These are phyloP conservation scores for Platanista minor DNA, from an alignment of 2,113 vertebrate genomes.

Conservation along the genomic window DNA sequence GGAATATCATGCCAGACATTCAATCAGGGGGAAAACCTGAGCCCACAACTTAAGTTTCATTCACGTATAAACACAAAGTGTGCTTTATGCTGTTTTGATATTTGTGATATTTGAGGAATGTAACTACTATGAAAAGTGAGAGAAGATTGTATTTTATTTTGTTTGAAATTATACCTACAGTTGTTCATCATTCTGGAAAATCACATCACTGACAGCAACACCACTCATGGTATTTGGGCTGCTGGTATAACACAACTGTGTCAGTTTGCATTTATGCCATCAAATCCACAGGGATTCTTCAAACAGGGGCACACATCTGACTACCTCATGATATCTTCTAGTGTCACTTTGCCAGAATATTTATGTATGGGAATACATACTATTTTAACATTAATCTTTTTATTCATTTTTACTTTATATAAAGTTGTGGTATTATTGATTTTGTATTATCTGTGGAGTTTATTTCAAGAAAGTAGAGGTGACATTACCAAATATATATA, in stretches of 20 bases:
- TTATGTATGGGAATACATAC: not conserved
- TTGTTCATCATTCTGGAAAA: not conserved
- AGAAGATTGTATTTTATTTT: constrained; percentile 3
- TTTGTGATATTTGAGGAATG: not conserved
- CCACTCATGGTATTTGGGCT: not conserved
- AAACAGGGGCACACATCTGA: not conserved
- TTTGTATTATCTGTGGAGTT: not conserved
- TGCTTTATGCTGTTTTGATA: not conserved
- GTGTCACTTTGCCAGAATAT: not conserved
- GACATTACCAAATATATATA: not conserved
- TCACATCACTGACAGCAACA: not conserved
- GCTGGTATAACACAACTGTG: not conserved
- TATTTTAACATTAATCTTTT: constrained; percentile 17
- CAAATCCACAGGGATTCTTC: not conserved
- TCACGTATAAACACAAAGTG: not conserved
- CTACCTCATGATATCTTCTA: not conserved
- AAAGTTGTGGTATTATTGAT: not conserved
- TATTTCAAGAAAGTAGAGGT: not conserved
- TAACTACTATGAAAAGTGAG: not conserved
- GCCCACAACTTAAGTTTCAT: not conserved
- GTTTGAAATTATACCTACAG: not conserved
- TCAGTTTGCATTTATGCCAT: not conserved
- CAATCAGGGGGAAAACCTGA: not conserved
- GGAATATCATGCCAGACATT: not conserved
- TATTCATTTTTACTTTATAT: not conserved